These are phyloP conservation scores for Melanerpes aurifrons DNA, from an alignment of 2,113 vertebrate genomes.

Conservation along the genomic window DNA sequence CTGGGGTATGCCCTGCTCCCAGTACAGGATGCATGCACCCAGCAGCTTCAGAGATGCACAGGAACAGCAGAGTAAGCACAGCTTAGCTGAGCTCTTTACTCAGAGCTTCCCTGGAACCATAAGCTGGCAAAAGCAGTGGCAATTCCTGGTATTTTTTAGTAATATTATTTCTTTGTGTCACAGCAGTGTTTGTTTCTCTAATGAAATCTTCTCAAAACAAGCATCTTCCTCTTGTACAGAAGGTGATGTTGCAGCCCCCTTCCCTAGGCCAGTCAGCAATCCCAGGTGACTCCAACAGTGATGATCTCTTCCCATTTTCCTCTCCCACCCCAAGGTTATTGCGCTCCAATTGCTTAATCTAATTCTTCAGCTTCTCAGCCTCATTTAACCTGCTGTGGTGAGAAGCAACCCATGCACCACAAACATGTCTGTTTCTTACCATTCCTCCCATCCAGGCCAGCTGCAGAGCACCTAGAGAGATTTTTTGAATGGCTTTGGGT, in stretches of 20 bases:
- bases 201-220: not conserved
- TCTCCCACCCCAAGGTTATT: conserved; percentile 3
- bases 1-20: not conserved
- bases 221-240: not conserved
- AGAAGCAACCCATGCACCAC: not conserved
- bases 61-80: not conserved
- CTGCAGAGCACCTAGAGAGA: not conserved
- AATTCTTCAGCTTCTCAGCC: conserved; percentile 41
- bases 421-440: not conserved
- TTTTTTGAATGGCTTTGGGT: not conserved
- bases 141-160: not conserved
- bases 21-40: not conserved
- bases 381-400: conserved; percentile 41
- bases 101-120: not conserved
- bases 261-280: not conserved
- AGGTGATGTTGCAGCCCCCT: not conserved
- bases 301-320: not conserved
- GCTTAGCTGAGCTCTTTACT: not conserved
- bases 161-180: not conserved
- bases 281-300: not conserved
- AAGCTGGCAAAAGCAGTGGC: not conserved
- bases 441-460: not conserved
- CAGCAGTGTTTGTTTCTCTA: not conserved
- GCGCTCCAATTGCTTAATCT: conserved; percentile 43
- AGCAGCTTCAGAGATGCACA: not conserved